Percentiles rank a stretch among this genome's conserved stretches.
phyloP scores from a whole-genome alignment of 2,888 invertebrate species.

The Drosophila greeni region DNA sequence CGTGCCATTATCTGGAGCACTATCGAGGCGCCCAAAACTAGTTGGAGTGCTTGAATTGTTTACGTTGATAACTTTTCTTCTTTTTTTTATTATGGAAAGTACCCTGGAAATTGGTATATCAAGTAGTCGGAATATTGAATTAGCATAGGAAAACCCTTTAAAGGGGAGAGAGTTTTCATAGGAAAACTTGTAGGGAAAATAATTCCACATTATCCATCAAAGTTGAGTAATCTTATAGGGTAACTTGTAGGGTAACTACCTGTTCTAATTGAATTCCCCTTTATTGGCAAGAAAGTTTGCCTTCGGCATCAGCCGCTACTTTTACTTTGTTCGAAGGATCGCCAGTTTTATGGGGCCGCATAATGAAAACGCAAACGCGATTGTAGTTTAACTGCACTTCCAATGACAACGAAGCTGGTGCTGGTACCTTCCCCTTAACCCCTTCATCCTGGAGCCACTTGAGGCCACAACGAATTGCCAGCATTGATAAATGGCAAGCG shows the following conservation, averaged over 20 bases:
- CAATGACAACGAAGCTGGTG: constrained; percentile 44
- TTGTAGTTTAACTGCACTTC: constrained; percentile 70
- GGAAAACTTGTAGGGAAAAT: too few species aligned
- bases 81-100: constrained; percentile 14
- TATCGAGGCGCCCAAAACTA: constrained; percentile 68
- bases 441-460: constrained; percentile 25
- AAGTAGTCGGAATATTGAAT: not conserved
- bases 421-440: constrained; percentile 1
- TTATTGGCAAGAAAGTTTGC: constrained; percentile 32
- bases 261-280: not conserved
- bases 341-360: constrained; percentile 53
- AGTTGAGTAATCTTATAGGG: not conserved
- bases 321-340: constrained; percentile 20
- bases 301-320: constrained; percentile 29
- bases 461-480: constrained; percentile 29
- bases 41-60: constrained; percentile 70
- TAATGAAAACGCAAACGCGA: constrained; percentile 66
- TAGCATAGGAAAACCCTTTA: not conserved
- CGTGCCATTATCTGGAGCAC: constrained; percentile 60
- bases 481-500: constrained; percentile 34
- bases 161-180: not conserved
- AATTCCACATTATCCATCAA: not conserved
- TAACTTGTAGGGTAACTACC: constrained; percentile 22
- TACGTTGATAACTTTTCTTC: constrained; percentile 66
- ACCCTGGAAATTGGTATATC: constrained; percentile 11